A percentile compares a stretch with the other conserved stretches of the same genome.
Evolutionary conservation across 2,113 vertebrate species (phyloP).

Genomic region (Genyomyrus donnyi): DNA sequence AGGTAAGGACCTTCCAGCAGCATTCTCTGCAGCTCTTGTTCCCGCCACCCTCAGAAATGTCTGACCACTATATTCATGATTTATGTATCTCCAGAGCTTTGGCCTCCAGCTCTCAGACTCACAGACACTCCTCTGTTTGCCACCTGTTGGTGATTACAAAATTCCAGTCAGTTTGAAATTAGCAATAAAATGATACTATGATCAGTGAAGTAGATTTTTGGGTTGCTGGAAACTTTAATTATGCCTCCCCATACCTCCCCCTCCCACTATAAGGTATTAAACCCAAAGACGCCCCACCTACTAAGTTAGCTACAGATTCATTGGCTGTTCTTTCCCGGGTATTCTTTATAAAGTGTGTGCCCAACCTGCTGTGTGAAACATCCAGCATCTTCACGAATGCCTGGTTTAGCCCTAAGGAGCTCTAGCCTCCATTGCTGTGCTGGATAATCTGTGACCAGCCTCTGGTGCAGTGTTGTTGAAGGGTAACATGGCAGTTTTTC

Average conservation of each 20-base stretch:
- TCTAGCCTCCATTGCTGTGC: not conserved
- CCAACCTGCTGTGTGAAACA: not conserved
- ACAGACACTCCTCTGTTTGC: slow-evolving; percentile 17
- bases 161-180: slow-evolving; percentile 40
- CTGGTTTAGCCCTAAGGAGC: not conserved
- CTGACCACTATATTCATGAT: slow-evolving; percentile 5
- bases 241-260: not conserved
- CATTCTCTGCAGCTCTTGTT: not conserved
- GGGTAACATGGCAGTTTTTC: not conserved
- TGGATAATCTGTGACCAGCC: not conserved
- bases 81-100: slow-evolving; percentile 3
- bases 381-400: not conserved
- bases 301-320: not conserved
- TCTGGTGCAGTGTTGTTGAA: not conserved
- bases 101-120: not conserved
- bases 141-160: slow-evolving; percentile 47
- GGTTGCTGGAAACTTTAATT: not conserved
- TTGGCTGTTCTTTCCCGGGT: not conserved
- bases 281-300: not conserved
- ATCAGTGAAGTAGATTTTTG: slow-evolving; percentile 15
- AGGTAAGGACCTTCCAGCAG: not conserved
- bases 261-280: not conserved
- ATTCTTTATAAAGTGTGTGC: not conserved
- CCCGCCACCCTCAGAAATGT: slow-evolving; percentile 5
- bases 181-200: slow-evolving; percentile 34